Evolutionary conservation across 1,140 invertebrate species (phyloP), one percentile per base, ranked within the genome.

Genomic region (Paraescarpia echinospica): DNA sequence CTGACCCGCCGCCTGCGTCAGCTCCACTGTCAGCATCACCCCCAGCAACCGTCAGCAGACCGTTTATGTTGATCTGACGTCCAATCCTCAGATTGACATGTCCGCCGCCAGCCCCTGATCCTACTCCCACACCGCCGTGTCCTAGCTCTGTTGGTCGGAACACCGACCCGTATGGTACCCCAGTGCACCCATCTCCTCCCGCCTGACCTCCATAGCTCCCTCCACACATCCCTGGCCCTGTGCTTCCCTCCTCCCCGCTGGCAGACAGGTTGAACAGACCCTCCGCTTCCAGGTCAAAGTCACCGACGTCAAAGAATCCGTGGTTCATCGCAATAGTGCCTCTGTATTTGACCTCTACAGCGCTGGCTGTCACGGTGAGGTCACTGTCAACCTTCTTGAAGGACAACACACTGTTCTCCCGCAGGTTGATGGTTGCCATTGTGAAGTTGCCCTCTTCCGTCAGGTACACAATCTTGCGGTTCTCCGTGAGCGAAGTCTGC

Each of bases 191-290:
- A 14, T 91, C 89, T 27, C 93, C 91, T 41, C 95, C 94, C 18
- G 93, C 94, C 89, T 93, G 92, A 77, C 95, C 95, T 48, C 94
- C 95, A 93, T 95, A 94, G 91, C 95, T 95, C 8, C 92, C 95
- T 91, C 95, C 94, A 91, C 89, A 92, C 18, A 33, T 35, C 27
- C 91, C 91, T 4, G 34, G 41, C 33, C 94, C 94, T n/a, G 93
- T 93, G 8, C 95, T 94, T 34, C 95, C 94, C 89, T 33, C 31
- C 48, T 94, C 59, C 14, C 95, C 95, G 88, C 93, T 93, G 41
- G 93, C 94, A 88, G 93, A 93, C 8, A 95, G 93, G 90, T 94
- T 94, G 51, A 95, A 92, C n/a, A 93, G 31, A 89, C 93, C 93
- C n/a, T 93, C 93, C 4, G 94, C 93, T 91, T 95, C 95, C 51